phyloP scores from a whole-genome alignment of 1,140 invertebrate species.

The Ganaspis sp. region DNA sequence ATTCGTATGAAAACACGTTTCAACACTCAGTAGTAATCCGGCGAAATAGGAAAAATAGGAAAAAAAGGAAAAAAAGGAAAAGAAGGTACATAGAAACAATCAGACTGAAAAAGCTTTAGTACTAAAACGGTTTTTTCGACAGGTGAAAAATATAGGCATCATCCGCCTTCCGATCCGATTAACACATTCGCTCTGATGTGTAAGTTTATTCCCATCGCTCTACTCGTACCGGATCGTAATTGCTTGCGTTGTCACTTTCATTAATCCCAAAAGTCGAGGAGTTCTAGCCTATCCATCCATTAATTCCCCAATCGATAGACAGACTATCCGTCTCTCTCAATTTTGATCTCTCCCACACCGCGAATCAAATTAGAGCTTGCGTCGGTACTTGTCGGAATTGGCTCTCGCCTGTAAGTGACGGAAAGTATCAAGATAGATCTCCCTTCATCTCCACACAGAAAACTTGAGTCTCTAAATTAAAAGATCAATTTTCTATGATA shows the following conservation, averaged over 20 bases:
- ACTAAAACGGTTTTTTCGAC: not conserved
- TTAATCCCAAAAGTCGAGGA: slow-evolving; percentile 30
- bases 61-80: not conserved
- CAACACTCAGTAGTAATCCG: too few species aligned
- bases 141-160: slow-evolving; percentile 17
- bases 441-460: not conserved
- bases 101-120: not conserved
- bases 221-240: not conserved
- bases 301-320: slow-evolving; percentile 6
- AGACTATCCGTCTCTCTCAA: slow-evolving; percentile 27
- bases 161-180: slow-evolving; percentile 11
- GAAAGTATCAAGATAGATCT: not conserved
- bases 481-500: too few species aligned
- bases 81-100: not conserved
- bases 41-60: not conserved
- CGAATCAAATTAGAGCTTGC: slow-evolving; percentile 25
- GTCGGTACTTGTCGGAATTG: slow-evolving; percentile 24
- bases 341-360: slow-evolving; percentile 14
- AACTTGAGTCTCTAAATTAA: too few species aligned
- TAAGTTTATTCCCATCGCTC: slow-evolving; percentile 28
- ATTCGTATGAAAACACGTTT: too few species aligned
- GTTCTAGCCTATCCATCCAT: slow-evolving; percentile 19
- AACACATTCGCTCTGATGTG: slow-evolving; percentile 12
- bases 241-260: slow-evolving; percentile 27
- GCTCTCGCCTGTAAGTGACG: slow-evolving; percentile 18